Percentiles rank a stretch among this genome's conserved stretches.
These are phyloP conservation scores for Synergus gifuensis DNA, from an alignment of 2,888 invertebrate species.

Conservation along the genomic window DNA sequence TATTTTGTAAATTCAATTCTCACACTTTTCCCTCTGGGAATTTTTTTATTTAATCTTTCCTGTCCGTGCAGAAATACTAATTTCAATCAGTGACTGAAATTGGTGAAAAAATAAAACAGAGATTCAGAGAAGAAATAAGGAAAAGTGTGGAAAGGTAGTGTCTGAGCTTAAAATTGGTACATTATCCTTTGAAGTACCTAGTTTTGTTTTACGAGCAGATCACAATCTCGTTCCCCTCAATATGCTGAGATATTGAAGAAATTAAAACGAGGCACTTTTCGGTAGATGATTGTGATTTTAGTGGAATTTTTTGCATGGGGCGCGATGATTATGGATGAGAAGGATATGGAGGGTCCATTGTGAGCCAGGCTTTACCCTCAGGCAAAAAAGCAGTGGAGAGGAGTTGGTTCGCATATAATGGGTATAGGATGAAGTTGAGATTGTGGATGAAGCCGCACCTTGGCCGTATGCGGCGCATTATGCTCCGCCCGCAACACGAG, in stretches of 20 bases:
- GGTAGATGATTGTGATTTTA: constrained; percentile 40
- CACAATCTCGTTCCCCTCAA: not conserved
- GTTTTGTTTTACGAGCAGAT: not conserved
- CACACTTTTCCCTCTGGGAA: not conserved
- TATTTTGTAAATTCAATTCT: constrained; percentile 40
- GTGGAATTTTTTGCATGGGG: constrained; percentile 52
- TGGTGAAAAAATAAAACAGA: not conserved
- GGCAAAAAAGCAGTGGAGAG: constrained; percentile 58
- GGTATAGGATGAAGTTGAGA: constrained; percentile 70
- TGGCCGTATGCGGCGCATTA: constrained; percentile 67
- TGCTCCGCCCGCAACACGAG: constrained; percentile 70
- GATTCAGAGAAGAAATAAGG: too few species aligned
- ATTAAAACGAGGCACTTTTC: constrained; percentile 31
- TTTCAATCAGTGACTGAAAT: not conserved
- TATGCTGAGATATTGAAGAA: not conserved
- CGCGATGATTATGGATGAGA: constrained; percentile 55
- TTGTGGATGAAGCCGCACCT: constrained; percentile 74
- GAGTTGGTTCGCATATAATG: constrained; percentile 68
- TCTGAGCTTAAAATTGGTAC: not conserved
- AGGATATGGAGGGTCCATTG: constrained; percentile 58
- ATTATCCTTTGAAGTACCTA: not conserved
- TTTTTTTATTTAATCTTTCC: not conserved
- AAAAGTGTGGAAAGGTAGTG: too few species aligned
- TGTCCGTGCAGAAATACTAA: not conserved
- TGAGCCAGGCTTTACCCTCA: constrained; percentile 63